phyloP scores from a whole-genome alignment of 2,797 vertebrate genomes.

The Varecia variegata region DNA sequence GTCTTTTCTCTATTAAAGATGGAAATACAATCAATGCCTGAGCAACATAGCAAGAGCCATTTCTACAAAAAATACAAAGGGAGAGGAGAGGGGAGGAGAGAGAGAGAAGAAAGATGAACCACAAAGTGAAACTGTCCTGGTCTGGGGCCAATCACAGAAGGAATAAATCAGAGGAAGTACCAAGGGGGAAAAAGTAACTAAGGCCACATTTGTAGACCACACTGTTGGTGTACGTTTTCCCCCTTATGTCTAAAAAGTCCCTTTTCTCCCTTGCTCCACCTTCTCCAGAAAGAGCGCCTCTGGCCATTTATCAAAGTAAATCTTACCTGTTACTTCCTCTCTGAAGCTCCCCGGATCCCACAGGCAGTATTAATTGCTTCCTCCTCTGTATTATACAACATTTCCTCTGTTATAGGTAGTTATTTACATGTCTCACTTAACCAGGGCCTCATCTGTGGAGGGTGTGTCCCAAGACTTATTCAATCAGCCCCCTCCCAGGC shows the following conservation, averaged over 20 bases:
- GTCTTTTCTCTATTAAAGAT: background rate
- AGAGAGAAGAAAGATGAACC: background rate
- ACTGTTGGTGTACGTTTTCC: no score
- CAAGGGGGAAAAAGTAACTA: rapidly evolving
- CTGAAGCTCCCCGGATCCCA: background rate
- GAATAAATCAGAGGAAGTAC: background rate
- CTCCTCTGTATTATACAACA: background rate
- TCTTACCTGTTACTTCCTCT: background rate
- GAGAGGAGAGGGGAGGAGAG: no score
- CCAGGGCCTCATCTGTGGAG: no score
- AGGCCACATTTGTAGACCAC: background rate
- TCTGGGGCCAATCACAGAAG: background rate
- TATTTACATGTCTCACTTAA: background rate
- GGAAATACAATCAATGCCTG: background rate
- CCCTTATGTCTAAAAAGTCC: background rate
- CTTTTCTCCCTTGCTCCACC: background rate
- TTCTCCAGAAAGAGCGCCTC: background rate
- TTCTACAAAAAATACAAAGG: background rate
- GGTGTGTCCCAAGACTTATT: background rate
- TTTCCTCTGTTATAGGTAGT: background rate
- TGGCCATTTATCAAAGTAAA: background rate
- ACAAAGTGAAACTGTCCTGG: background rate
- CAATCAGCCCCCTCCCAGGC: no score
- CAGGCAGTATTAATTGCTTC: background rate
- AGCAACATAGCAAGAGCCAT: background rate